phyloP scores from a whole-genome alignment of 2,888 invertebrate species.

The Plebejus anna region DNA sequence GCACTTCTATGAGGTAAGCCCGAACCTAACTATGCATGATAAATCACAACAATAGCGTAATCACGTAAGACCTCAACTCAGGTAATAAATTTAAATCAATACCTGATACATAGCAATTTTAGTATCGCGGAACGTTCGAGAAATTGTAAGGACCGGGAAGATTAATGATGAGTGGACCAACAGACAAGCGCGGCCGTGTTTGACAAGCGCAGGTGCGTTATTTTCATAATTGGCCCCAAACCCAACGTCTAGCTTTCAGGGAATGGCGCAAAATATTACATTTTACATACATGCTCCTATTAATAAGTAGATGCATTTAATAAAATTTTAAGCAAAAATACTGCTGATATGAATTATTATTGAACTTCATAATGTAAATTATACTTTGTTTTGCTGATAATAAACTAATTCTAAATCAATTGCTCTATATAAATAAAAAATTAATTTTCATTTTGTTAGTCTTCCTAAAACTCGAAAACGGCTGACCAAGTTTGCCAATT shows the following conservation, averaged over 20 bases:
- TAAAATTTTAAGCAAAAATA: no score
- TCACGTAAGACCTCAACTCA: constrained; percentile 29
- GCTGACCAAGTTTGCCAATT: no score
- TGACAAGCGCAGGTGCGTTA: constrained; percentile 79
- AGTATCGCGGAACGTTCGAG: constrained; percentile 48
- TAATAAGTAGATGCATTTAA: no score
- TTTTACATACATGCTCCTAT: background rate
- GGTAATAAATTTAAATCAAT: constrained; percentile 39
- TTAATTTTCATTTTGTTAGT: no score
- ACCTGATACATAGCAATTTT: constrained; percentile 51
- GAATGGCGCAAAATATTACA: constrained; percentile 32
- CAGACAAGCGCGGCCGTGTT: constrained; percentile 74
- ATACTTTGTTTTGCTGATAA: no score
- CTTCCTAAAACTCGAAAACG: no score
- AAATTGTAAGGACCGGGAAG: constrained; percentile 72
- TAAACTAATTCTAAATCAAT: no score
- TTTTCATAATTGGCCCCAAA: constrained; percentile 79
- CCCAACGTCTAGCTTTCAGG: constrained; percentile 63
- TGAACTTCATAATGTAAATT: no score
- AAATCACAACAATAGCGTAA: constrained; percentile 24
- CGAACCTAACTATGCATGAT: background rate
- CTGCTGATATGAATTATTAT: no score
- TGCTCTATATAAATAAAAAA: no score
- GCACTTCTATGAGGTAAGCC: background rate
- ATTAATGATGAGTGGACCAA: constrained; percentile 67